Conservation (phyloP, 2,888 invertebrate species). For the Arrhopalites spinosus region DNA sequence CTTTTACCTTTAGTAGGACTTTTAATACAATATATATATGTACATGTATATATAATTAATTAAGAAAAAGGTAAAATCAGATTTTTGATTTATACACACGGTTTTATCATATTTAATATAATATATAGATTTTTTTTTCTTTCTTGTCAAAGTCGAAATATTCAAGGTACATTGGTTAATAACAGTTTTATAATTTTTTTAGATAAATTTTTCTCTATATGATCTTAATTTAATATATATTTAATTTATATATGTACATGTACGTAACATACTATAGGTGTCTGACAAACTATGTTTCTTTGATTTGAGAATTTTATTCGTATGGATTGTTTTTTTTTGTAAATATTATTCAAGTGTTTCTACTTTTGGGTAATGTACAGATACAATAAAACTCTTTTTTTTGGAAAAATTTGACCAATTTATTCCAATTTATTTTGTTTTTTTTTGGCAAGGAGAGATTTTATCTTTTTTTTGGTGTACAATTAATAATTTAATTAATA, state of each 20-base stretch:
- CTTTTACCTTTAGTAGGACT: not conserved
- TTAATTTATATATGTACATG: not conserved
- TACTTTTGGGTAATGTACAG: not conserved
- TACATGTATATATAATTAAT: too few species aligned
- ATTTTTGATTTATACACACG: not conserved
- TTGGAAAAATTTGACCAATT: not conserved
- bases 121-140: not conserved
- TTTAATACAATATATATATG: not conserved
- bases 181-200: conserved; percentile 6
- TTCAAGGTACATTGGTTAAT: conserved; percentile 7
- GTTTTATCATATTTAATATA: not conserved
- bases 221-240: not conserved
- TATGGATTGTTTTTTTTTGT: not conserved
- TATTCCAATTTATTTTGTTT: not conserved
- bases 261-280: not conserved
- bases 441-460: not conserved
- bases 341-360: not conserved
- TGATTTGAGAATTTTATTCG: not conserved
- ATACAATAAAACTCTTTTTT: too few species aligned
- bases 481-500: not conserved
- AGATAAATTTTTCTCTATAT: not conserved
- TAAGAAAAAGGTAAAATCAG: not conserved
- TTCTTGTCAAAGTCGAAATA: not conserved
- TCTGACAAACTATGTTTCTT: not conserved
- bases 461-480: not conserved